These are phyloP conservation scores for Penaeus monodon DNA, from an alignment of 2,888 invertebrate genomes.

Conservation along the genomic window DNA sequence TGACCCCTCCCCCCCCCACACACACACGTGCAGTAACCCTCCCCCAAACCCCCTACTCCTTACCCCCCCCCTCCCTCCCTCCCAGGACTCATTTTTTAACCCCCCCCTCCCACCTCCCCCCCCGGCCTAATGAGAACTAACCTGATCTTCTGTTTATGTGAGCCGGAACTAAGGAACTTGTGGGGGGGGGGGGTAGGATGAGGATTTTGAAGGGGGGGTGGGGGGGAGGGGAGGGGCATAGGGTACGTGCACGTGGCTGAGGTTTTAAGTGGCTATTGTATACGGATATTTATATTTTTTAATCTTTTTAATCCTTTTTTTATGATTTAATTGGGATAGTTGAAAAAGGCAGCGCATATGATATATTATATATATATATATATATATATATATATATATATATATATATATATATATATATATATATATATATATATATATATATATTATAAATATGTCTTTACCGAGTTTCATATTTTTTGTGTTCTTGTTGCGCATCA, in stretches of 20 bases:
- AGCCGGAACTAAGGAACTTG: too few species aligned
- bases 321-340: too few species aligned
- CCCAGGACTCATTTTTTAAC: too few species aligned
- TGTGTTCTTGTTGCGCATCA: too few species aligned
- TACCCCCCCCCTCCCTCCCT: too few species aligned
- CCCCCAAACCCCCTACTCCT: neutral
- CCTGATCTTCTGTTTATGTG: too few species aligned
- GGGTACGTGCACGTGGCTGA: neutral
- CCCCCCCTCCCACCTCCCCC: too few species aligned
- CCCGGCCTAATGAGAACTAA: too few species aligned
- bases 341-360: neutral
- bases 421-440: slow-evolving; percentile 23
- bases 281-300: too few species aligned
- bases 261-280: neutral
- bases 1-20: slow-evolving; percentile 13
- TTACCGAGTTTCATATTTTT: too few species aligned
- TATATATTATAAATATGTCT: neutral
- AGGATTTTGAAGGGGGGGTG: neutral
- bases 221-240: neutral
- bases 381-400: neutral
- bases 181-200: neutral
- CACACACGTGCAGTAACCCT: neutral
- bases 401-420: slow-evolving; percentile 14
- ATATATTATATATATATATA: neutral
- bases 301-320: too few species aligned